Conservation (phyloP, 2,888 invertebrate genomes). For the Hipparchia semele region DNA sequence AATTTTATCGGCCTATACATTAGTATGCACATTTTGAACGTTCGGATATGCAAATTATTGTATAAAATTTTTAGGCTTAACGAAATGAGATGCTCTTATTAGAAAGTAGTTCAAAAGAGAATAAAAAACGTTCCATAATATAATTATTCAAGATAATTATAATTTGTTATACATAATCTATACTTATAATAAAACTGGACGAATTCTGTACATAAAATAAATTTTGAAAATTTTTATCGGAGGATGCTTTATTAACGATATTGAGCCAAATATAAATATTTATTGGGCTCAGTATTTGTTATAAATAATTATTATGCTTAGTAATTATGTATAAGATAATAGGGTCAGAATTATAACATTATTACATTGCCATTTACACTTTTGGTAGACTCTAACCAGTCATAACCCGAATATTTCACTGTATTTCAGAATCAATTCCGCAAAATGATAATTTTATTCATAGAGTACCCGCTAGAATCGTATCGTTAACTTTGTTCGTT, state of each 20-base stretch:
- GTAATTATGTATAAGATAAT: no score
- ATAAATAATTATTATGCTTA: no score
- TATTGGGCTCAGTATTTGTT: no score
- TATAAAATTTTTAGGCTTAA: conserved; percentile 6
- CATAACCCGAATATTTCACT: conserved; percentile 72
- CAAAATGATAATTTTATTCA: conserved; percentile 82
- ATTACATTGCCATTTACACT: not conserved
- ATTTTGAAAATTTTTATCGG: no score
- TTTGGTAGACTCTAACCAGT: conserved; percentile 40
- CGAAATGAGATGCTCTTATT: not conserved
- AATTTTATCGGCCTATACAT: conserved; percentile 21
- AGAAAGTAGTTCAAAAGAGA: not conserved
- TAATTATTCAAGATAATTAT: no score
- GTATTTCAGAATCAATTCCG: conserved; percentile 78
- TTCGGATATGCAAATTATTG: conserved; percentile 17
- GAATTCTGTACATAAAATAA: no score
- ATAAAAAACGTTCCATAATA: not conserved
- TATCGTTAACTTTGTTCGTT: conserved; percentile 80
- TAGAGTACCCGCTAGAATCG: conserved; percentile 79
- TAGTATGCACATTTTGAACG: conserved; percentile 20
- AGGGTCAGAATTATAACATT: not conserved
- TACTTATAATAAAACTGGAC: no score
- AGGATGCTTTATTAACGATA: no score
- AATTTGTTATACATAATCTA: no score
- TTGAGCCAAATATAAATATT: no score